phyloP scores from a whole-genome alignment of 2,797 vertebrate genomes.

The Helicolenus hilgendorfi region DNA sequence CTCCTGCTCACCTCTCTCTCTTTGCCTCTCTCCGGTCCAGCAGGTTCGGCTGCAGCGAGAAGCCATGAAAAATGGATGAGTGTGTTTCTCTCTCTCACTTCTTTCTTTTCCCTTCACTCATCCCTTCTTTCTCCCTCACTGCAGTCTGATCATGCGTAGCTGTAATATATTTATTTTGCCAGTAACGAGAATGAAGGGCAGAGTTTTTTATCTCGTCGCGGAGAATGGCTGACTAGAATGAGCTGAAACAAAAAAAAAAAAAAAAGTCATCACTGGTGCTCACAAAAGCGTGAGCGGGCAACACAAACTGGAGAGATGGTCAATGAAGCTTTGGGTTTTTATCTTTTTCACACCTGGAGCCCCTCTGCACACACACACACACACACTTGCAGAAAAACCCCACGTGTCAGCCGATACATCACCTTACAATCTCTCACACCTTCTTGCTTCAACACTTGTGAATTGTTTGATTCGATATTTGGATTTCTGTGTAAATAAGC shows the following conservation, averaged over 20 bases:
- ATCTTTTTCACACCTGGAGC: constrained; percentile 14
- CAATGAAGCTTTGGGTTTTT: constrained; percentile 18
- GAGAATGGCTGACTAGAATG: constrained; percentile 9
- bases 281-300: background rate
- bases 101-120: constrained; percentile 35
- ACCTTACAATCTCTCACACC: background rate
- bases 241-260: constrained; percentile 7
- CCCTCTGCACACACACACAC: background rate
- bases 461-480: constrained; percentile 36
- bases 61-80: constrained; percentile 84
- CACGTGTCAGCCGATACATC: background rate
- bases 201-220: constrained; percentile 17
- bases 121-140: constrained; percentile 48
- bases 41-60: constrained; percentile 63
- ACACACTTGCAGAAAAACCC: background rate
- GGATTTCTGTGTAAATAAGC: constrained; percentile 11
- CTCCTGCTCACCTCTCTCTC: background rate
- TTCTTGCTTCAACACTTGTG: constrained; percentile 4
- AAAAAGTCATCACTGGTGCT: constrained; percentile 4
- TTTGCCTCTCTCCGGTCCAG: constrained; percentile 39
- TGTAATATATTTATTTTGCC: constrained; percentile 75
- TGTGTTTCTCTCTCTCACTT: constrained; percentile 23
- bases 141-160: constrained; percentile 64
- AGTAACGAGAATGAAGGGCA: constrained; percentile 64
- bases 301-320: constrained; percentile 6